These are phyloP conservation scores for Ecliptopera silaceata DNA, from an alignment of 2,888 invertebrate genomes.

Conservation along the genomic window DNA sequence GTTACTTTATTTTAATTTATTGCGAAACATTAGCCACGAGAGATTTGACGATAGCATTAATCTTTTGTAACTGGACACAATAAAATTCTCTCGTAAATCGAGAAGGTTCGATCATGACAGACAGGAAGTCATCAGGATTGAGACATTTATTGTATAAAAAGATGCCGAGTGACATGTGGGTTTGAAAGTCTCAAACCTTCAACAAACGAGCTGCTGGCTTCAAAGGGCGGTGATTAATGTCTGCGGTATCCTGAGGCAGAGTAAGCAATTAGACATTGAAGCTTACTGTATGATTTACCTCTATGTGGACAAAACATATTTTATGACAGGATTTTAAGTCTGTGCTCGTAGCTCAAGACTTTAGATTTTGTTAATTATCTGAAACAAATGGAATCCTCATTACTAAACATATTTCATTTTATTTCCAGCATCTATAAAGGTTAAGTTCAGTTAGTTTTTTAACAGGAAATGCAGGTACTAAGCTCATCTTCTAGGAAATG, in stretches of 20 bases:
- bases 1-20: slow-evolving; percentile 81
- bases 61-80: slow-evolving; percentile 68
- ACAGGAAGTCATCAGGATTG: slow-evolving; percentile 71
- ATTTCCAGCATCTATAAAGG: too few relatives aligned
- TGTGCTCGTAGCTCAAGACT: neutral
- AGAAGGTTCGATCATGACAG: slow-evolving; percentile 55
- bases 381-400: too few relatives aligned
- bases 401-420: too few relatives aligned
- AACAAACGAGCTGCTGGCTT: neutral
- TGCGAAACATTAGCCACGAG: slow-evolving; percentile 65
- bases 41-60: slow-evolving; percentile 73
- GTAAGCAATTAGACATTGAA: neutral
- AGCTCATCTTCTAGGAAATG: too few relatives aligned
- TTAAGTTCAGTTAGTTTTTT: too few relatives aligned
- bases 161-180: neutral
- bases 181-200: neutral
- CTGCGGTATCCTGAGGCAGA: neutral
- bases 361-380: too few relatives aligned
- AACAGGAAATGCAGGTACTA: too few relatives aligned
- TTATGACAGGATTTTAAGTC: neutral
- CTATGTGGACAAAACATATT: too few relatives aligned
- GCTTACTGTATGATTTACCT: neutral
- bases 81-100: slow-evolving; percentile 56
- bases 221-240: neutral
- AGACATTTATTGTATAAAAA: slow-evolving; percentile 52